Conservation (phyloP, 2,888 invertebrate genomes). For the Hydriomena furcata region DNA sequence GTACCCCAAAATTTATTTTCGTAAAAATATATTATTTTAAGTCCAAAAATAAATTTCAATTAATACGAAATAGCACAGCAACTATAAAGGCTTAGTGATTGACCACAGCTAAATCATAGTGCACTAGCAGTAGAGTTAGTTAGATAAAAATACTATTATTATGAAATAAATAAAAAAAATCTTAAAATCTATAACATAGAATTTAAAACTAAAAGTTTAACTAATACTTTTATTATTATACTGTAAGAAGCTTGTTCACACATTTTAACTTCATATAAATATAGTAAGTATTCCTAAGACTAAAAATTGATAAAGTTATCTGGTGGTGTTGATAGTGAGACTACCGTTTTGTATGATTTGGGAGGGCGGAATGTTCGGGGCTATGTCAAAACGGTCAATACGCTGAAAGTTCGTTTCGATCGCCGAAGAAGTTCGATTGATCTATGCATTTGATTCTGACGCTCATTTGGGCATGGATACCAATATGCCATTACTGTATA, state of each 20-base stretch:
- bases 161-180: slow-evolving; percentile 67
- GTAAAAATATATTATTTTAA: slow-evolving; percentile 28
- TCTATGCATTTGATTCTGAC: not conserved
- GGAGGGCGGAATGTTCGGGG: slow-evolving; percentile 44
- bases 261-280: slow-evolving; percentile 82
- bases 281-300: slow-evolving; percentile 74
- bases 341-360: slow-evolving; percentile 50
- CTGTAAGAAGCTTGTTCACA: slow-evolving; percentile 82
- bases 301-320: slow-evolving; percentile 54
- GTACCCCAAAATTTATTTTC: slow-evolving; percentile 27
- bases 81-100: slow-evolving; percentile 66
- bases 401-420: too few species aligned
- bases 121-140: slow-evolving; percentile 79
- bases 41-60: slow-evolving; percentile 6
- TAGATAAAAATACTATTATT: slow-evolving; percentile 80
- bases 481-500: not conserved
- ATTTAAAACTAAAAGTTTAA: slow-evolving; percentile 80
- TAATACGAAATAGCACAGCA: slow-evolving; percentile 54
- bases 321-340: slow-evolving; percentile 68
- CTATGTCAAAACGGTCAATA: slow-evolving; percentile 17
- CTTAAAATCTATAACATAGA: slow-evolving; percentile 82
- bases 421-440: too few species aligned
- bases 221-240: slow-evolving; percentile 81
- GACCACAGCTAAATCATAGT: slow-evolving; percentile 81
- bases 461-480: not conserved